These are phyloP conservation scores for Cyclura pinguis DNA, from an alignment of 2,797 vertebrate genomes.

Conservation along the genomic window DNA sequence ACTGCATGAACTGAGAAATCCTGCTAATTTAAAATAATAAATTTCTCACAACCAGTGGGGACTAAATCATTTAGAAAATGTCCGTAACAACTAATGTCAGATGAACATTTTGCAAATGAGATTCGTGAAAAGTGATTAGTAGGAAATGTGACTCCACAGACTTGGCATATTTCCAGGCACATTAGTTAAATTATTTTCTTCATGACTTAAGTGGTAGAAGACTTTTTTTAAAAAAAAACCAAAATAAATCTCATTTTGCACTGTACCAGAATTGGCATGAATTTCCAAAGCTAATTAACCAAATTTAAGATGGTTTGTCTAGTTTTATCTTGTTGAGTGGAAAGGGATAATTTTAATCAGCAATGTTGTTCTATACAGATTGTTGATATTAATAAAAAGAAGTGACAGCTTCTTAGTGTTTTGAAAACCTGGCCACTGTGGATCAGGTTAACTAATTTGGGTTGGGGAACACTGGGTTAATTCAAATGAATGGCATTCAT, in stretches of 20 bases:
- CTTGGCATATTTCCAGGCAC: not conserved
- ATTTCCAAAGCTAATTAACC: not conserved
- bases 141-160: conserved; percentile 22
- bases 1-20: conserved; percentile 44
- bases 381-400: not conserved
- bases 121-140: not conserved
- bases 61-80: conserved; percentile 46
- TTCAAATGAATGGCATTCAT: too few relatives aligned
- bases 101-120: conserved; percentile 40
- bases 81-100: conserved; percentile 11
- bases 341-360: not conserved
- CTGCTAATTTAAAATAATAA: conserved; percentile 57
- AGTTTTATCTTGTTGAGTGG: not conserved
- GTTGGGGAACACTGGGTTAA: not conserved
- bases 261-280: not conserved
- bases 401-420: conserved; percentile 1
- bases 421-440: not conserved
- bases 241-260: conserved; percentile 22
- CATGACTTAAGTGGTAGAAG: conserved; percentile 12
- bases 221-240: not conserved
- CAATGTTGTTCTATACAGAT: not conserved
- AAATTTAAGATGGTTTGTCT: not conserved
- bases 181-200: conserved; percentile 42
- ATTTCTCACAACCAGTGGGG: conserved; percentile 45
- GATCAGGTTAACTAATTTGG: conserved; percentile 1